These are phyloP conservation scores for Anthopleura xanthogrammica DNA, from an alignment of 92 coral and sea anemone genomes.

Conservation along the genomic window DNA sequence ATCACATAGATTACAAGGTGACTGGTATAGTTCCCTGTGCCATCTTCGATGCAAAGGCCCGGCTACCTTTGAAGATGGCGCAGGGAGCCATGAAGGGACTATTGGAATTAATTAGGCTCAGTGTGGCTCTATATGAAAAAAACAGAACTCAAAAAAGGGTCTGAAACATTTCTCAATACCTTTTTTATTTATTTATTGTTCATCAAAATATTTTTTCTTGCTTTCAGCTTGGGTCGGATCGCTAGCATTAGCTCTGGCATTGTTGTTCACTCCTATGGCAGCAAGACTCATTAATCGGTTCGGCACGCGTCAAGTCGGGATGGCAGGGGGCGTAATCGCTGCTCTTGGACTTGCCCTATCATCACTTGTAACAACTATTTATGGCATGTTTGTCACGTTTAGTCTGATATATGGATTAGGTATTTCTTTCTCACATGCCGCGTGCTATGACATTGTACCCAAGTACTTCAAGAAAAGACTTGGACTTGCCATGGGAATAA, in stretches of 20 bases:
- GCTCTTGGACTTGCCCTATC: background rate
- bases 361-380: background rate
- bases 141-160: too few relatives aligned
- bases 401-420: slow-evolving; percentile 9
- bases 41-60: too few relatives aligned
- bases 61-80: too few relatives aligned
- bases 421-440: background rate
- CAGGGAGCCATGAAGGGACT: too few relatives aligned
- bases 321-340: background rate
- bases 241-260: background rate
- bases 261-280: background rate
- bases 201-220: background rate
- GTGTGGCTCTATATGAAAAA: too few relatives aligned
- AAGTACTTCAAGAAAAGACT: slow-evolving; percentile 10
- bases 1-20: too few relatives aligned
- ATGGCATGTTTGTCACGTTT: background rate
- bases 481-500: background rate
- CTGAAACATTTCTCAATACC: too few relatives aligned
- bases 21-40: too few relatives aligned
- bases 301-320: background rate
- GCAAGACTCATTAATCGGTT: background rate
- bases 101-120: too few relatives aligned
- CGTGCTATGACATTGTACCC: slow-evolving; percentile 4
- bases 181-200: too few relatives aligned
- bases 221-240: background rate